A percentile compares a stretch with the other conserved stretches of the same genome.
Evolutionary conservation across 2,888 invertebrate species (phyloP).

Genomic region (Epicampocera succincta): DNA sequence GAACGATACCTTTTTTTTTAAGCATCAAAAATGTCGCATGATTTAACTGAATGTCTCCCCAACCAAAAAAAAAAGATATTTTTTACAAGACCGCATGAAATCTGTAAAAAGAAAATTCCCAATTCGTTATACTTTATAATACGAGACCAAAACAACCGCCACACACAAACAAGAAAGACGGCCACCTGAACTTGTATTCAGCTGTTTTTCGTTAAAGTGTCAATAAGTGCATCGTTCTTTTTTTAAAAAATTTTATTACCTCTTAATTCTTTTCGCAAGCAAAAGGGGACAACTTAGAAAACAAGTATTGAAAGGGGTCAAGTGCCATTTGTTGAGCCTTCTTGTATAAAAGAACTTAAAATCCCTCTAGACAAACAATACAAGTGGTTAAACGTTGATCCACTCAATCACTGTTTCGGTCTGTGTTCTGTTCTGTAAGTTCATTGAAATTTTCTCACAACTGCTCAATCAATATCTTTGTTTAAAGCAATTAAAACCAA

Average conservation of each 20-base stretch:
- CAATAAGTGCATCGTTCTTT: slow-evolving; percentile 44
- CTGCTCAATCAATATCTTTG: slow-evolving; percentile 37
- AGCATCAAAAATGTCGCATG: not conserved
- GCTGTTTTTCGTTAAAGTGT: slow-evolving; percentile 16
- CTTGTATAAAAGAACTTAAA: slow-evolving; percentile 9
- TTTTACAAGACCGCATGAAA: slow-evolving; percentile 22
- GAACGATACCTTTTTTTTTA: slow-evolving; percentile 1
- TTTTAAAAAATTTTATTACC: slow-evolving; percentile 4
- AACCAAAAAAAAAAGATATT: not conserved
- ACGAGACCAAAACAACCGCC: slow-evolving; percentile 19
- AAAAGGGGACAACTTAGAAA: slow-evolving; percentile 12
- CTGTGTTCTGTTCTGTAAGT: slow-evolving; percentile 55
- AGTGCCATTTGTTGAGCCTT: slow-evolving; percentile 31
- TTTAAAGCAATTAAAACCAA: slow-evolving; percentile 40
- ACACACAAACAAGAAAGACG: not conserved
- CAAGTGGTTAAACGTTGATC: slow-evolving; percentile 38
- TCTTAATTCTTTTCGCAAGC: slow-evolving; percentile 23
- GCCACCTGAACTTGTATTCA: not conserved
- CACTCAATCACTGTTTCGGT: slow-evolving; percentile 28
- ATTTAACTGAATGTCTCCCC: slow-evolving; percentile 5
- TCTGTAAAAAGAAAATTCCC: not conserved
- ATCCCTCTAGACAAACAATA: slow-evolving; percentile 7
- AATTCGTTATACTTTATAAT: slow-evolving; percentile 29
- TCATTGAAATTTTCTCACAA: slow-evolving; percentile 41
- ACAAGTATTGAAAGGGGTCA: slow-evolving; percentile 32